phyloP scores from a whole-genome alignment of 2,797 vertebrate genomes.

The Silurus aristotelis region DNA sequence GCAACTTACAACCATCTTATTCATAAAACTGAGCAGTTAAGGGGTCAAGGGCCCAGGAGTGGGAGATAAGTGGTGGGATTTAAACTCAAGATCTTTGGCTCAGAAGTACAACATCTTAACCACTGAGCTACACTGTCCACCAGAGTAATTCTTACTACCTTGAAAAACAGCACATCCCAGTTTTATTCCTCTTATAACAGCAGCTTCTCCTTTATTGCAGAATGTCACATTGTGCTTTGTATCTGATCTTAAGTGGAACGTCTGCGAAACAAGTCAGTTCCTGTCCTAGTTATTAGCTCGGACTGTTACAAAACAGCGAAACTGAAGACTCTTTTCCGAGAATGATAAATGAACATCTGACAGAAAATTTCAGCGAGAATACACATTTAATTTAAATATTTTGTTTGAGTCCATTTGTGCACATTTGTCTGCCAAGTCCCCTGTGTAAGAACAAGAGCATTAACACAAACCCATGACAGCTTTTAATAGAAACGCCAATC shows the following conservation, averaged over 20 bases:
- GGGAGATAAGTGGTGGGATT: too few relatives aligned
- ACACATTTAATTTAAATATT: neutral
- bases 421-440: neutral
- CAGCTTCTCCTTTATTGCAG: neutral
- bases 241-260: neutral
- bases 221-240: neutral
- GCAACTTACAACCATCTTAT: too few relatives aligned
- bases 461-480: neutral
- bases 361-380: neutral
- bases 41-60: too few relatives aligned
- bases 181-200: neutral
- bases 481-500: neutral
- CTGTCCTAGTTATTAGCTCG: neutral
- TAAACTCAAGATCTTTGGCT: too few relatives aligned
- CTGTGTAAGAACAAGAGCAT: neutral
- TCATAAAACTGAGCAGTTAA: too few relatives aligned
- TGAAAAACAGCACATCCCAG: neutral
- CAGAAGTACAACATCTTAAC: too few relatives aligned
- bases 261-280: neutral
- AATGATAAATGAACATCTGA: neutral
- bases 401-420: neutral
- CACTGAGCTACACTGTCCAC: too few relatives aligned
- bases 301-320: neutral
- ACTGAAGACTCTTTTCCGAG: neutral
- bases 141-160: neutral